These are phyloP conservation scores for Manis crassicaudata DNA, from an alignment of 2,797 vertebrate genomes.

Conservation along the genomic window DNA sequence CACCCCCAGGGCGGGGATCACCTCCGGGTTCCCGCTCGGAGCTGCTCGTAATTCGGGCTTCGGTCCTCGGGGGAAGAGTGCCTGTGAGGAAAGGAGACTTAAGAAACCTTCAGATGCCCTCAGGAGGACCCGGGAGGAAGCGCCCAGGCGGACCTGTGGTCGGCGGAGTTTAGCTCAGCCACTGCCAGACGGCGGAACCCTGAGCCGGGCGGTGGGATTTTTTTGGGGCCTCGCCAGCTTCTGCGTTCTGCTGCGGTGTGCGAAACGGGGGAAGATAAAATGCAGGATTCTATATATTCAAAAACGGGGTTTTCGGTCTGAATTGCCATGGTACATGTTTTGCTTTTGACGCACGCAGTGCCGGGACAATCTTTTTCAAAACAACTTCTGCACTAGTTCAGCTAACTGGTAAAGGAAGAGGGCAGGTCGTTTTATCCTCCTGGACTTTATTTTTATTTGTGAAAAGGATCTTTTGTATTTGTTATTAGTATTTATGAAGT, in stretches of 20 bases:
- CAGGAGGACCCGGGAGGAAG: no score
- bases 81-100: neutral
- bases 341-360: neutral
- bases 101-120: neutral
- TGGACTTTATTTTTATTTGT: neutral
- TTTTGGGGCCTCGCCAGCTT: neutral
- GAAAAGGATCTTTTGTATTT: neutral
- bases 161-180: no score
- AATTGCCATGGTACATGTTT: neutral
- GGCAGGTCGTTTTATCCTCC: neutral
- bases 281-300: neutral
- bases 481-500: neutral
- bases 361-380: neutral
- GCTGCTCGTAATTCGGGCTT: neutral
- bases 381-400: neutral
- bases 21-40: fast-evolving
- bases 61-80: neutral
- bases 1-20: neutral
- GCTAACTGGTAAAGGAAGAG: neutral
- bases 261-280: neutral
- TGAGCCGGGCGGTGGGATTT: neutral
- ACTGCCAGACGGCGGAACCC: neutral
- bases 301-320: neutral
- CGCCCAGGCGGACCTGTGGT: neutral
- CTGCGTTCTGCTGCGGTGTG: neutral